These are phyloP conservation scores for Neodiprion virginianus DNA, from an alignment of 1,140 invertebrate species.

Conservation along the genomic window DNA sequence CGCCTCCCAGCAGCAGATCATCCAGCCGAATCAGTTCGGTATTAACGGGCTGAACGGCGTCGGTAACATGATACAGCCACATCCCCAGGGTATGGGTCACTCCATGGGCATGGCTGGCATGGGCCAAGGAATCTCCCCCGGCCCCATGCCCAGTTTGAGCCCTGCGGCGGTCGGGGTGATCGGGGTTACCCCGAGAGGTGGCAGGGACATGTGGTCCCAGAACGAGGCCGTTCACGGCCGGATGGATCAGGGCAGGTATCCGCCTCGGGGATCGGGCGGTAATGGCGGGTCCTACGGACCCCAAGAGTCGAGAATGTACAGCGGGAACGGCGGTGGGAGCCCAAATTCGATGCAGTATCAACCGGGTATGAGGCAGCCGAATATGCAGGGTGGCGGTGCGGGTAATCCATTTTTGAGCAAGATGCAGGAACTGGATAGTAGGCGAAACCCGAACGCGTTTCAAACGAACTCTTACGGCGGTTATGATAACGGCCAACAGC, in stretches of 20 bases:
- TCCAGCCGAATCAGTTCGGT: constrained; percentile 45
- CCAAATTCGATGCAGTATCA: constrained; percentile 35
- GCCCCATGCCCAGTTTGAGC: constrained; percentile 25
- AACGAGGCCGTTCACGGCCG: constrained; percentile 25
- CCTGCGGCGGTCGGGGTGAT: background rate
- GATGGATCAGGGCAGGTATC: constrained; percentile 30
- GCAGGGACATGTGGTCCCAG: constrained; percentile 35
- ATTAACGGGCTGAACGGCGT: constrained; percentile 53
- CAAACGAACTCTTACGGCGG: constrained; percentile 43
- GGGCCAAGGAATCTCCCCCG: background rate
- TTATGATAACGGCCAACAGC: constrained; percentile 1
- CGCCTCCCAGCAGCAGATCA: constrained; percentile 29
- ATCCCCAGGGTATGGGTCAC: constrained; percentile 30
- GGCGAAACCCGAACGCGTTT: constrained; percentile 68
- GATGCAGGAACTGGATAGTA: constrained; percentile 66
- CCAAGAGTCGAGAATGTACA: constrained; percentile 36
- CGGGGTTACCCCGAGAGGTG: constrained; percentile 32
- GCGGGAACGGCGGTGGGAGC: constrained; percentile 16
- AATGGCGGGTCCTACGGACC: constrained; percentile 29
- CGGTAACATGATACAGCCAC: constrained; percentile 40
- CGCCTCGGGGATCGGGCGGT: background rate
- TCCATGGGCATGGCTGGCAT: background rate
- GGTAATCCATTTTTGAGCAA: constrained; percentile 42
- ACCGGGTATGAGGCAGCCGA: constrained; percentile 26
- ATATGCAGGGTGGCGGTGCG: background rate